Base-by-base conservation (phyloP, 2,797 vertebrate species). In the Alouatta caraya region DNA sequence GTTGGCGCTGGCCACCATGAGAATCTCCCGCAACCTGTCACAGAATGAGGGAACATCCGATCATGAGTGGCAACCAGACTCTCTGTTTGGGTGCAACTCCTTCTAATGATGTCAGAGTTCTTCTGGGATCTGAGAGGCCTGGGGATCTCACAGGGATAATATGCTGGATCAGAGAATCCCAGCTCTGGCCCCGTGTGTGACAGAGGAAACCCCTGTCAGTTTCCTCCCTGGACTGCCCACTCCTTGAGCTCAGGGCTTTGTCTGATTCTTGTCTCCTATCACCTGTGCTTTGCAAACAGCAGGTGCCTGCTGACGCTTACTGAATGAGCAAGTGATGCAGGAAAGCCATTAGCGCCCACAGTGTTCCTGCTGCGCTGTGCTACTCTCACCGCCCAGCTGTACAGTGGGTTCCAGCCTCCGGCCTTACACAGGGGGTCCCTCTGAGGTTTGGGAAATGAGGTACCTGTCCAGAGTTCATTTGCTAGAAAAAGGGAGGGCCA, bases 11-110 rank as follows among this genome's bases (percentile, higher is more conserved):
- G 99, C 99, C 95, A 99, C 99, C 99, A 99, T 99, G 88, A 99
- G 97, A 95, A 99, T 99, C 98, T 99, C 99, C 90, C 99, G 98
- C 72, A 99, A 98, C 98, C 99, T 99, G 98, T 48, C 93, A 89
- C 12, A 21, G 89, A 96, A 95, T 55, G 95, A 96, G 2, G 52
- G 83, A 13, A 79, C 13, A 37, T 37, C 17, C 64, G 37, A 55
- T 55, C 28, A 55, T 5, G 7, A 67, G 44, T 50, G n/a, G 72
- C 24, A 55, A 76, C 14, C 15, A 26, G 42, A 26, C 13, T 8
- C 46, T 39, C 72, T n/a, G 1, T 26, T 30, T 50, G 57, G 52
- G 30, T 0, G 46, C 93, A 67, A 46, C 22, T 90, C 75, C 39
- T 86, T 81, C 26, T 59, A 46, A 76, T n/a, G n/a, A 67, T 8